Base-by-base conservation (phyloP, 2,797 vertebrate species). In the Tokudaia muenninki region DNA sequence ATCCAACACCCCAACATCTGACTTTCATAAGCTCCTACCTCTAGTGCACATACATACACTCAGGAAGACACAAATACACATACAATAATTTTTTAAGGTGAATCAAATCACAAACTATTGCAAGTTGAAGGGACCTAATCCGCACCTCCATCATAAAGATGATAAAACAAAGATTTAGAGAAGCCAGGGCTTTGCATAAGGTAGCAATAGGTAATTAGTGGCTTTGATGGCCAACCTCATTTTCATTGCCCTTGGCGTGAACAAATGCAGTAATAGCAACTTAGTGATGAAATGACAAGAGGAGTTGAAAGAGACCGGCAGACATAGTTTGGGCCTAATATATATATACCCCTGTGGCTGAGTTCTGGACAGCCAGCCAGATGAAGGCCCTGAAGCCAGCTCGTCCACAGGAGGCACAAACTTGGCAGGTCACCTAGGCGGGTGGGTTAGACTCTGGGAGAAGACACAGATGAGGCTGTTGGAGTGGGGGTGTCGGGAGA, bases 281-380 rank as follows among this genome's bases (percentile, higher is more conserved):
- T 81, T 77, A 24, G 47, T 34, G 50, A 86, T 26, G 65, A 87
- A 77, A 96, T 87, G 52, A 44, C 3, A 31, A 81, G 57, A 86
- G 47, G 57, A 31, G 34, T 41, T 81, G 9, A 75, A 94, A 96
- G 50, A 92, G 74, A 83, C 83, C 12, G 44, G 61, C 16, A 50
- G 29, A 95, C 77, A 41, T 5, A 52, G 52, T 67, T 96, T 87
- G 75, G n/a, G 24, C 78, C 81, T 87, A 88, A 75, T 9, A 82
- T 14, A 41, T 14, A 41, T 41, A 79, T 14, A 90, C 34, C 77
- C 93, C 55, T 70, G 74, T 24, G 75, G 78, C 88, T n/a, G 80
- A 31, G 47, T 37, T 81, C 37, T 82, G 34, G 24, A 74, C 3
- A 57, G 61, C 19, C 34, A 94, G 34, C 1, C 77, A 90, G 57